Conservation (phyloP, 1,140 invertebrate species). For the Probaryconus sp. region DNA sequence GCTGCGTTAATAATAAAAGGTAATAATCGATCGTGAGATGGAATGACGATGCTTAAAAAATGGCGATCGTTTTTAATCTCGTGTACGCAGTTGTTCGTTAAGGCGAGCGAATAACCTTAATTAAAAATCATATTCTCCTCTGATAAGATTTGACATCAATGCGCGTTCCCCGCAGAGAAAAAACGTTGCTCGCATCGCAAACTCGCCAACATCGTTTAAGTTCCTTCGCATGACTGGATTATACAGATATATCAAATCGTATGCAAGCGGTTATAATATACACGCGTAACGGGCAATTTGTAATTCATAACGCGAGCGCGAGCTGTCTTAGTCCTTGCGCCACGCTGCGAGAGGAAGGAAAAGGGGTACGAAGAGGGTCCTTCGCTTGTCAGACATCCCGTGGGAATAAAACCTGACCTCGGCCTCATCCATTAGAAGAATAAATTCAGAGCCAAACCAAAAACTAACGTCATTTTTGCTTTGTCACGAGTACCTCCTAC, state of each 20-base stretch:
- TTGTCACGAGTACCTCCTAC: background rate
- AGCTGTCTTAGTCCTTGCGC: conserved; percentile 65
- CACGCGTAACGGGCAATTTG: conserved; percentile 70
- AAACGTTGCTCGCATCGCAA: conserved; percentile 47
- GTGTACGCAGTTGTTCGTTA: conserved; percentile 39
- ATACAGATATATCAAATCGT: conserved; percentile 62
- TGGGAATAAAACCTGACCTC: conserved; percentile 71
- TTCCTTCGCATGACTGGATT: conserved; percentile 59
- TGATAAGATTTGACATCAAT: conserved; percentile 55
- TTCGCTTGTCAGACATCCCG: conserved; percentile 60
- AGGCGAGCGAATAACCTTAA: conserved; percentile 45
- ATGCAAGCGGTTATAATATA: conserved; percentile 58
- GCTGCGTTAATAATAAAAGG: too few relatives aligned
- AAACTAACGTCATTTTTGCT: background rate
- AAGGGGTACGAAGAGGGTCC: conserved; percentile 39
- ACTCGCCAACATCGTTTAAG: conserved; percentile 48
- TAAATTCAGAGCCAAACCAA: conserved; percentile 28
- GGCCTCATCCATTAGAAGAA: conserved; percentile 59
- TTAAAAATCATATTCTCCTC: conserved; percentile 47
- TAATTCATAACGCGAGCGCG: conserved; percentile 73
- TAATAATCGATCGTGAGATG: too few relatives aligned
- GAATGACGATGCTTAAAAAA: too few relatives aligned
- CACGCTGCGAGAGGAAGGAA: conserved; percentile 57
- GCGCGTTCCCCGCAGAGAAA: conserved; percentile 57
- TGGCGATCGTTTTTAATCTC: conserved; percentile 19